phyloP scores from a whole-genome alignment of 2,113 vertebrate genomes.

The Marmota flaviventris region DNA sequence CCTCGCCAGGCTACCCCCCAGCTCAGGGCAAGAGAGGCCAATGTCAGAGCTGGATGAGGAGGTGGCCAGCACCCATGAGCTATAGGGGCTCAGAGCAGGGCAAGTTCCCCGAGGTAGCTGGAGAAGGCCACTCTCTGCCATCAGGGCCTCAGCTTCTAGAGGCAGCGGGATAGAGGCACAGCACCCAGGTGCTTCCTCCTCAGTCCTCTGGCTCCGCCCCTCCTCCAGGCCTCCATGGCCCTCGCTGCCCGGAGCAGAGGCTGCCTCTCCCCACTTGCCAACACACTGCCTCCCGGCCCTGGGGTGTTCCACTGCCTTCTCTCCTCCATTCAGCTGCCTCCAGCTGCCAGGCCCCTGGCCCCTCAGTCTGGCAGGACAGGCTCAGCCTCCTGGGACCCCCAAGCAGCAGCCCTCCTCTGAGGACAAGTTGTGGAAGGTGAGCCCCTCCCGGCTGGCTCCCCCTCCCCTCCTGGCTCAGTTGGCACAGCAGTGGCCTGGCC shows the following conservation, averaged over 20 bases:
- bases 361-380: not conserved
- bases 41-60: no score
- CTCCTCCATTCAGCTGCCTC: not conserved
- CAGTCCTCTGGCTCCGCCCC: no score
- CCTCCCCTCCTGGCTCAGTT: no score
- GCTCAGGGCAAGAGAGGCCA: not conserved
- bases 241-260: not conserved
- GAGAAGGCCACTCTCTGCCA: not conserved
- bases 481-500: not conserved
- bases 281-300: no score
- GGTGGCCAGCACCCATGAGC: accelerated
- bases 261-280: not conserved
- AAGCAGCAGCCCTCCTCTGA: no score
- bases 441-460: no score
- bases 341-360: not conserved
- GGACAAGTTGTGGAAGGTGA: not conserved
- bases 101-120: not conserved
- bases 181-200: no score
- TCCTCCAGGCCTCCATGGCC: no score
- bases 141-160: not conserved
- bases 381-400: no score
- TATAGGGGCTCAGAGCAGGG: not conserved
- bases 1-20: not conserved
- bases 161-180: not conserved
- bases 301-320: no score